Percentiles rank a stretch among this genome's conserved stretches.
phyloP scores from a whole-genome alignment of 2,888 invertebrate genomes.

The Beris chalybata region DNA sequence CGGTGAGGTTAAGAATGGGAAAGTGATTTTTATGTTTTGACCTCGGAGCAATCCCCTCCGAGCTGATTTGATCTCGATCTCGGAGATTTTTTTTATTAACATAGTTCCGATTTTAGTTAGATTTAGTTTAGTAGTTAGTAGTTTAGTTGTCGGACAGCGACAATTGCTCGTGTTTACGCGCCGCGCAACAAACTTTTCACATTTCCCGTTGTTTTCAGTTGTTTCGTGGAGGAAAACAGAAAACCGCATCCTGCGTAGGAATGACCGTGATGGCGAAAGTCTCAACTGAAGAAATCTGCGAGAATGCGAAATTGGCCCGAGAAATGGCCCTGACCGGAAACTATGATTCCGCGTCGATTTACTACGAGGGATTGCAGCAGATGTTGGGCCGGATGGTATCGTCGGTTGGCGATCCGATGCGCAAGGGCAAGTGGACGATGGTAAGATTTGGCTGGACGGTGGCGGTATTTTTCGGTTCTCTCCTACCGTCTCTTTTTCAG shows the following conservation, averaged over 20 bases:
- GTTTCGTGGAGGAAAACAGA: slow-evolving; percentile 30
- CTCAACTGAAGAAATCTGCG: slow-evolving; percentile 87
- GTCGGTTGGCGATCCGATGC: slow-evolving; percentile 76
- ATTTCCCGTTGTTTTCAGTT: slow-evolving; percentile 13
- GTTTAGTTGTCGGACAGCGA: too few species aligned
- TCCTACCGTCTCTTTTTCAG: slow-evolving; percentile 55
- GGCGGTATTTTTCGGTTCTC: neutral
- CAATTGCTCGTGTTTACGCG: too few species aligned
- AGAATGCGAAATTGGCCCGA: slow-evolving; percentile 91
- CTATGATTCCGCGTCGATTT: slow-evolving; percentile 91
- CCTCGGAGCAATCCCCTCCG: too few species aligned
- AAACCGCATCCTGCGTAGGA: slow-evolving; percentile 47
- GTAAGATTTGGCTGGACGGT: slow-evolving; percentile 57
- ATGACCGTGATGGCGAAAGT: slow-evolving; percentile 81
- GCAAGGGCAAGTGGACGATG: slow-evolving; percentile 88
- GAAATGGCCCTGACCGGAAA: slow-evolving; percentile 95
- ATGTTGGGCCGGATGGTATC: slow-evolving; percentile 84
- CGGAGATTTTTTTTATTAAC: too few species aligned
- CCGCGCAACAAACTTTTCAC: too few species aligned
- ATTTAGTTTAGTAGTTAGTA: too few species aligned
- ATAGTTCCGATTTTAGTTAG: too few species aligned
- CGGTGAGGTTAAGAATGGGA: too few species aligned
- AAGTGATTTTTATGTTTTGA: too few species aligned
- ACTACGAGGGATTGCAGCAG: slow-evolving; percentile 90
- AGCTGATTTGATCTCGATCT: too few species aligned